Evolutionary conservation across 2,888 invertebrate genomes (phyloP).

Genomic region (Brachyptera putata): DNA sequence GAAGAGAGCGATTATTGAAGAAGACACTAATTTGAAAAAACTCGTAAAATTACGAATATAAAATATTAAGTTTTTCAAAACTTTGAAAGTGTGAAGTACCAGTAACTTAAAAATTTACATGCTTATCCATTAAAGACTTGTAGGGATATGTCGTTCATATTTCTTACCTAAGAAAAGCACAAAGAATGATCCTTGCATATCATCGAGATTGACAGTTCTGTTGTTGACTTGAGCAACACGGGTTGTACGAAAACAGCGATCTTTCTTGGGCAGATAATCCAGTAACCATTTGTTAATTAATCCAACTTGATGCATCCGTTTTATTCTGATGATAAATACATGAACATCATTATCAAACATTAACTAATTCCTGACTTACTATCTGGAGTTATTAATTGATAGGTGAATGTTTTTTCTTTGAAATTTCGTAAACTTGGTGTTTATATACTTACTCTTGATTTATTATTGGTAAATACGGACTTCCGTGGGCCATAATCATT

Average conservation of each 20-base stretch:
- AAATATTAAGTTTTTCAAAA: too few species aligned
- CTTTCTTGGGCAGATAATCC: slow-evolving; percentile 70
- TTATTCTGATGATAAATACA: slow-evolving; percentile 61
- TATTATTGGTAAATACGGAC: slow-evolving; percentile 70
- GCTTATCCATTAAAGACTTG: neutral
- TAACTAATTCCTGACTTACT: too few species aligned
- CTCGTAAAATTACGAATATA: too few species aligned
- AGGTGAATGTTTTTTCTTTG: too few species aligned
- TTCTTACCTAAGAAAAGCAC: slow-evolving; percentile 69
- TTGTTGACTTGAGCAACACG: slow-evolving; percentile 63
- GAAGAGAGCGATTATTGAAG: too few species aligned
- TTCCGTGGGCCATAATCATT: slow-evolving; percentile 67
- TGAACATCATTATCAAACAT: too few species aligned
- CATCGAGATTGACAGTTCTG: slow-evolving; percentile 81
- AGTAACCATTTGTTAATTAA: slow-evolving; percentile 78
- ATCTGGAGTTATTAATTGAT: neutral
- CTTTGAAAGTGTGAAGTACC: too few species aligned
- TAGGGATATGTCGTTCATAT: neutral
- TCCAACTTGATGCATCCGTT: slow-evolving; percentile 77
- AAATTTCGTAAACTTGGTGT: too few species aligned
- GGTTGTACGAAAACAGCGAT: slow-evolving; percentile 60
- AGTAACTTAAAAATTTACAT: too few species aligned
- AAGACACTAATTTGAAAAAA: too few species aligned
- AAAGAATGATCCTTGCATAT: slow-evolving; percentile 92
- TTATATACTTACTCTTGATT: slow-evolving; percentile 69